These are phyloP conservation scores for Hydrotaea cyrtoneurina DNA, from an alignment of 2,888 invertebrate species.

Conservation along the genomic window DNA sequence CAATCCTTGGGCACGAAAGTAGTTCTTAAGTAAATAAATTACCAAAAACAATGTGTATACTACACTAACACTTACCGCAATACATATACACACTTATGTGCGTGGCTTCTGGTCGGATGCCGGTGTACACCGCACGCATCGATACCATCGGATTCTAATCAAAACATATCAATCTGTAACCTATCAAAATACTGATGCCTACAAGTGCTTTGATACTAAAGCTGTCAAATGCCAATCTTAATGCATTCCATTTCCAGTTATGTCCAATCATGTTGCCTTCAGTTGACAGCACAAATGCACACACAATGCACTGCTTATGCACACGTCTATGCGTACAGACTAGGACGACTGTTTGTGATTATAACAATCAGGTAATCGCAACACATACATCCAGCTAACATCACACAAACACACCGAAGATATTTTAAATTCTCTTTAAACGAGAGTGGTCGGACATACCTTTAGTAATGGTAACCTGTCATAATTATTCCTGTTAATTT, in stretches of 20 bases:
- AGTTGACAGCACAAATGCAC: conserved; percentile 32
- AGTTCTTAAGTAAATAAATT: too few relatives aligned
- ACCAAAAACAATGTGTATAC: too few relatives aligned
- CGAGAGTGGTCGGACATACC: background rate
- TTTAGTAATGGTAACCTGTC: conserved; percentile 22
- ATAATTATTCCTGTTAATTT: conserved; percentile 28
- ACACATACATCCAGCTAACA: background rate
- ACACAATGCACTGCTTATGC: background rate
- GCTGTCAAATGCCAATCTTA: conserved; percentile 55
- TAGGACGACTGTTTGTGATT: background rate
- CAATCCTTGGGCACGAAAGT: too few relatives aligned
- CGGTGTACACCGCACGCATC: background rate
- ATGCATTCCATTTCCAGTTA: conserved; percentile 35
- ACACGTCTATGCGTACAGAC: background rate
- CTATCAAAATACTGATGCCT: conserved; percentile 46
- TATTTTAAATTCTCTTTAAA: conserved; percentile 29
- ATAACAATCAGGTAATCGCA: background rate
- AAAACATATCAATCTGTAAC: conserved; percentile 49
- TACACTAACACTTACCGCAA: too few relatives aligned
- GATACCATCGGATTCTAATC: conserved; percentile 42
- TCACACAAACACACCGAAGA: background rate
- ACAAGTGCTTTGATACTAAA: conserved; percentile 38
- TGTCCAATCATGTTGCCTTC: conserved; percentile 42
- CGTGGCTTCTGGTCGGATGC: background rate
- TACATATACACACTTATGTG: too few relatives aligned